Evolutionary conservation across 2,797 vertebrate genomes (phyloP).

Genomic region (Amazona finschi): DNA sequence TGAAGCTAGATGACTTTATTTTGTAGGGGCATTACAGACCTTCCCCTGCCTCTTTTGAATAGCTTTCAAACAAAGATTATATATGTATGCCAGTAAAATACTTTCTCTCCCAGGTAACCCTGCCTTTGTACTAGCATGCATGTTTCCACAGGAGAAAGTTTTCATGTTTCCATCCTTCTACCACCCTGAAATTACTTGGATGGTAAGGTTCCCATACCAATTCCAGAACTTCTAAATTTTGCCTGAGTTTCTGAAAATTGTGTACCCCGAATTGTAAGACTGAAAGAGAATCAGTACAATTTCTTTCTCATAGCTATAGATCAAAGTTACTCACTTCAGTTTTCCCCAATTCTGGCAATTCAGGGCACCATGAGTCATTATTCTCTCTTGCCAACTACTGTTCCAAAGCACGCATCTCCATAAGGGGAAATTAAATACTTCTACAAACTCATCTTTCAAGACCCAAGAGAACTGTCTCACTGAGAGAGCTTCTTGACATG

Average conservation of each 20-base stretch:
- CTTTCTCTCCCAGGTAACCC: not conserved
- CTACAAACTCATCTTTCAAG: not conserved
- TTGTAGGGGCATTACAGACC: not conserved
- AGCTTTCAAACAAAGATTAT: not conserved
- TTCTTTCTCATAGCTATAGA: not conserved
- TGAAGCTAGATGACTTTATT: not conserved
- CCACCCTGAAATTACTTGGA: not conserved
- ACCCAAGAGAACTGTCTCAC: not conserved
- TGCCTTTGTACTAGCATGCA: not conserved
- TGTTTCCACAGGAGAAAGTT: not conserved
- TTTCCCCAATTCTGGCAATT: not conserved
- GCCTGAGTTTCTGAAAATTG: not conserved
- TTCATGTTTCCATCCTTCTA: not conserved
- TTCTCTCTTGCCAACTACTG: not conserved
- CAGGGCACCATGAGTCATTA: not conserved
- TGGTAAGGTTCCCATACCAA: not conserved
- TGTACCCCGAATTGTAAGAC: not conserved
- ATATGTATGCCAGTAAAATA: not conserved
- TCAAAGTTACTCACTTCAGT: not conserved
- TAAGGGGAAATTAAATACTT: slow-evolving; percentile 32
- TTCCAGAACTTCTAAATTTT: not conserved
- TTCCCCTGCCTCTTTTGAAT: not conserved
- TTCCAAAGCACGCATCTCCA: not conserved
- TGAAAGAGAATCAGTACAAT: not conserved
- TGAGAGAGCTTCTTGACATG: not conserved